These are phyloP conservation scores for Esox masquinongy DNA, from an alignment of 2,797 vertebrate species.

Conservation along the genomic window DNA sequence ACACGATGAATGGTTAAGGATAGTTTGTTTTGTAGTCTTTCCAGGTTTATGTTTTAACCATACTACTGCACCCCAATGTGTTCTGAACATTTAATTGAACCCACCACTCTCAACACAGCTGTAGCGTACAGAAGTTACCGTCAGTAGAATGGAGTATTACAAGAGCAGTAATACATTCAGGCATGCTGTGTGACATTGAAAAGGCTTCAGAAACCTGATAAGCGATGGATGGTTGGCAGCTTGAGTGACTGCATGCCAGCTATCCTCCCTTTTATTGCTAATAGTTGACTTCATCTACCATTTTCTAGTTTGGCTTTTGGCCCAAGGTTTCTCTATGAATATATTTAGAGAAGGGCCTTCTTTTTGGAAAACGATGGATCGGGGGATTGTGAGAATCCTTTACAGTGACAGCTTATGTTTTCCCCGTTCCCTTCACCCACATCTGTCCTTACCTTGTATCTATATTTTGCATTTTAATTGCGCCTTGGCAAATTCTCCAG, in stretches of 20 bases:
- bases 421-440: constrained; percentile 13
- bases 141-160: background rate
- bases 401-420: constrained; percentile 44
- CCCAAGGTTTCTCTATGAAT: constrained; percentile 46
- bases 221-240: background rate
- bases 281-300: background rate
- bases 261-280: background rate
- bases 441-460: constrained; percentile 44
- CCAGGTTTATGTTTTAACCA: background rate
- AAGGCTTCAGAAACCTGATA: background rate
- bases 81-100: background rate
- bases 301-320: background rate
- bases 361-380: constrained; percentile 57
- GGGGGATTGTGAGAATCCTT: constrained; percentile 44
- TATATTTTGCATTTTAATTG: constrained; percentile 56
- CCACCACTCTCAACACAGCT: background rate
- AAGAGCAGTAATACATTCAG: background rate
- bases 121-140: background rate
- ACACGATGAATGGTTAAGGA: background rate
- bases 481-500: background rate
- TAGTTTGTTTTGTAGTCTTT: background rate
- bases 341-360: constrained; percentile 47
- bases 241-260: background rate
- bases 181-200: background rate
- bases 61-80: background rate